Evolutionary conservation across 2,113 vertebrate genomes (phyloP), one percentile per base, ranked within the genome.

Genomic region (Osmerus mordax): DNA sequence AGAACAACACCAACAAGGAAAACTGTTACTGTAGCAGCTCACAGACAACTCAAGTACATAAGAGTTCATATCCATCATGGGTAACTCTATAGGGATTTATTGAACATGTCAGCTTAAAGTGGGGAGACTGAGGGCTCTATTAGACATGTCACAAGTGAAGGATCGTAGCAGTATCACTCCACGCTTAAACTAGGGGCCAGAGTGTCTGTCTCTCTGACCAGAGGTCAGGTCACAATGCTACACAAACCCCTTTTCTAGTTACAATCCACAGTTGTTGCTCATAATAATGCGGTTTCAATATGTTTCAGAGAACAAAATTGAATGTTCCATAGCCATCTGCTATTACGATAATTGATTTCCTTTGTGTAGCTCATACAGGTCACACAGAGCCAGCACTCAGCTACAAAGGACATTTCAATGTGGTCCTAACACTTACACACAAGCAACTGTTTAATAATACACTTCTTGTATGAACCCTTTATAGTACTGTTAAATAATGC

Each of bases 401-500:
- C 41, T 47, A 47, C 8, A 47, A 47, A 47, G 41, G 41, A 36
- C 60, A 64, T 16, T n/a, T 18, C 54, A 56, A 18, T 36, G 36
- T 67, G 41, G 41, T 12, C 41, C 41, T 47, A 47, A 47, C 41
- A 2, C 41, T 47, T 47, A 47, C 41, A 47, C 41, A 59, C 61
- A 72, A 12, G 72, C 80, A 82, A 83, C 85, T 74, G 82, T 85
- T 88, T 87, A 61, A 86, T 84, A 83, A 78, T 67, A 69, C 68
- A 59, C 71, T 78, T 74, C 64, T 52, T 82, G 67, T 81, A 83
- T 8, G 21, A 83, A 71, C 52, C 65, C 82, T 84, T 87, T 86
- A 80, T 81, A 80, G 69, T 85, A 28, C 21, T 74, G n/a, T 82
- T 89, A 60, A 76, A 87, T 89, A 84, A 88, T 88, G 87, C 73